Base-by-base conservation (phyloP, 2,113 vertebrate genomes). In the Stigmatopora nigra region DNA sequence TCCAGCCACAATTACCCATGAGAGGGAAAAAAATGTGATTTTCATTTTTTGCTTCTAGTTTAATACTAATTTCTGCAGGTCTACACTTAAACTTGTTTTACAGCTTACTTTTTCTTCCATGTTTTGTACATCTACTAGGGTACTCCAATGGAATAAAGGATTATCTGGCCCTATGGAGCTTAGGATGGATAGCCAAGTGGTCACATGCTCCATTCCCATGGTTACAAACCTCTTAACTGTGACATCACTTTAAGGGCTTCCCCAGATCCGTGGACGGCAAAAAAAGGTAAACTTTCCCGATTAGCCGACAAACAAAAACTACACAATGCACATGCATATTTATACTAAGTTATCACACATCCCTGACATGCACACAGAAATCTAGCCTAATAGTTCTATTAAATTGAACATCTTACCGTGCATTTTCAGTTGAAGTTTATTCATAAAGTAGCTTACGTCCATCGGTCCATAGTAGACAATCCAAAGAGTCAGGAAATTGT, bases 1-100 rank as follows among this genome's bases (percentile, higher is more conserved):
- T 64, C 62, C 72, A n/a, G 61, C 78, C 77, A 65, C 79, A 73
- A 77, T 76, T 68, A 68, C 64, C 83, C 87, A 89, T 88, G 78
- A 20, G 80, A 75, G 48, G 22, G 41, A 71, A 53, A 65, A 17
- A 13, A 53, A 1, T 51, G 49, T 13, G 52, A 25, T 7, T 11
- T 11, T 53, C 5, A 3, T 10, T 49, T 49, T 49, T 19, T 9
- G 17, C 17, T 49, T 49, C 17, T 49, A 49, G 19, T 20, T 52
- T 2, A 20, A 19, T 11, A 49, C n/a, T 1, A 7, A 3, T 52
- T 48, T 48, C 46, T 11, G n/a, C 12, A 52, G 3, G 25, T 31
- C 19, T 52, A 20, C 19, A 17, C 48, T 49, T 48, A 31, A 20
- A 20, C 10, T 12, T 52, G n/a, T 52, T 5, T 11, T 4, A 10